phyloP scores from a whole-genome alignment of 2,888 invertebrate species.

The Drepana falcataria region DNA sequence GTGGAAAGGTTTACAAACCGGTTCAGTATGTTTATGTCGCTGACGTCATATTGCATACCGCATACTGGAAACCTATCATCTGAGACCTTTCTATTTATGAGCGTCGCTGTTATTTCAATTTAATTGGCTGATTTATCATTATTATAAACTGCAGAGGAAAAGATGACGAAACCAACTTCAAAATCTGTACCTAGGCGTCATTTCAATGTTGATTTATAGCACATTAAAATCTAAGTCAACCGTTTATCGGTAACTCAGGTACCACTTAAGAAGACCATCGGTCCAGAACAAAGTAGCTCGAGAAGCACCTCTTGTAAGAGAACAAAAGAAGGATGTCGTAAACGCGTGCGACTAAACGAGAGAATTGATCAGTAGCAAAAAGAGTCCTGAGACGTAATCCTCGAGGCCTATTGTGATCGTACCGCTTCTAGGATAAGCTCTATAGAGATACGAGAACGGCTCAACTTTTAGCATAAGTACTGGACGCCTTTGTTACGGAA shows the following conservation, averaged over 20 bases:
- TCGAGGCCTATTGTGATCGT: conserved; percentile 36
- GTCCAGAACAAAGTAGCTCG: not conserved
- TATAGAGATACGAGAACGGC: conserved; percentile 30
- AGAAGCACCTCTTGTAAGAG: not conserved
- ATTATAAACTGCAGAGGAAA: too few species aligned
- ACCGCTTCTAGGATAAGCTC: conserved; percentile 49
- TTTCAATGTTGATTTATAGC: too few species aligned
- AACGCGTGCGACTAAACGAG: conserved; percentile 5
- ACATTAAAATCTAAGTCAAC: not conserved
- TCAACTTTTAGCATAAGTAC: conserved; percentile 31
- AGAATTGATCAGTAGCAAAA: conserved; percentile 34
- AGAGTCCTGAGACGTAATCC: conserved; percentile 35
- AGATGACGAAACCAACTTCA: too few species aligned
- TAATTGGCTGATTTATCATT: not conserved
- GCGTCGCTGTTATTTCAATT: not conserved
- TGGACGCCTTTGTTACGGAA: conserved; percentile 24
- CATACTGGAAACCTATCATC: conserved; percentile 31
- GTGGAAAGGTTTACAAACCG: conserved; percentile 49
- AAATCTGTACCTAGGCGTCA: too few species aligned
- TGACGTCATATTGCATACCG: conserved; percentile 39
- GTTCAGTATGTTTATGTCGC: conserved; percentile 34
- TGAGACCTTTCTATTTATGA: conserved; percentile 22
- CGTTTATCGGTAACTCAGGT: too few species aligned
- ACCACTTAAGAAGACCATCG: not conserved
- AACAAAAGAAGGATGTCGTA: not conserved